These are phyloP conservation scores for Pristionchus entomophagus DNA, from an alignment of 2,888 invertebrate species.

Conservation along the genomic window DNA sequence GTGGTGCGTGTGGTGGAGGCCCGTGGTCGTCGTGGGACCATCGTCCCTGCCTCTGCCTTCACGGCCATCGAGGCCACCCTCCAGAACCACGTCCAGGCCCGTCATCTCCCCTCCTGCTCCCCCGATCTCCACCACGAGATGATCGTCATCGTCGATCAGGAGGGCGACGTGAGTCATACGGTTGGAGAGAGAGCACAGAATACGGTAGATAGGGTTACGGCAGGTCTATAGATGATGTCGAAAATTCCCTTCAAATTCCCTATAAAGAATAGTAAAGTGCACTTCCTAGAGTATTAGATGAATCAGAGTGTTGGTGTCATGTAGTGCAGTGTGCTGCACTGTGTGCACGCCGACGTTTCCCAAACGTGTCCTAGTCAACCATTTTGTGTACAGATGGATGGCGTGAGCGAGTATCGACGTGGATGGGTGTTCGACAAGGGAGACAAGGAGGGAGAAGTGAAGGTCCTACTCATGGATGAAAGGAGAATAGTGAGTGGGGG, in stretches of 20 bases:
- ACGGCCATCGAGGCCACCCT: no score
- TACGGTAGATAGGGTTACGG: no score
- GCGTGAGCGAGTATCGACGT: not conserved
- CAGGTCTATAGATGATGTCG: no score
- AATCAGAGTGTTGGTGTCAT: not conserved
- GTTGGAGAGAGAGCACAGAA: no score
- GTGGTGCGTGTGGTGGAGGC: not conserved
- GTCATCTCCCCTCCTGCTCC: no score
- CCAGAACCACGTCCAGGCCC: no score
- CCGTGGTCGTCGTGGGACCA: not conserved
- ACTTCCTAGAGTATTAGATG: not conserved
- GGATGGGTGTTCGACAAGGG: constrained; percentile 5
- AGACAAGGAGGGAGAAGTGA: not conserved
- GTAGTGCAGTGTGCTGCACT: no score
- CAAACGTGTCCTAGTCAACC: not conserved
- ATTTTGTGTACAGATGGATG: not conserved
- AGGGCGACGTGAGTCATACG: no score
- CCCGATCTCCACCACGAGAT: no score
- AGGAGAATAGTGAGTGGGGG: not conserved
- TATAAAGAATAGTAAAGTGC: not conserved
- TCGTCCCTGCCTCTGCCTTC: no score
- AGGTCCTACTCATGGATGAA: not conserved
- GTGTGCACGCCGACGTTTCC: not conserved
- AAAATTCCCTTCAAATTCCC: not conserved
- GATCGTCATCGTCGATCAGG: no score